phyloP scores from a whole-genome alignment of 2,797 vertebrate genomes.

The Labroides dimidiatus region DNA sequence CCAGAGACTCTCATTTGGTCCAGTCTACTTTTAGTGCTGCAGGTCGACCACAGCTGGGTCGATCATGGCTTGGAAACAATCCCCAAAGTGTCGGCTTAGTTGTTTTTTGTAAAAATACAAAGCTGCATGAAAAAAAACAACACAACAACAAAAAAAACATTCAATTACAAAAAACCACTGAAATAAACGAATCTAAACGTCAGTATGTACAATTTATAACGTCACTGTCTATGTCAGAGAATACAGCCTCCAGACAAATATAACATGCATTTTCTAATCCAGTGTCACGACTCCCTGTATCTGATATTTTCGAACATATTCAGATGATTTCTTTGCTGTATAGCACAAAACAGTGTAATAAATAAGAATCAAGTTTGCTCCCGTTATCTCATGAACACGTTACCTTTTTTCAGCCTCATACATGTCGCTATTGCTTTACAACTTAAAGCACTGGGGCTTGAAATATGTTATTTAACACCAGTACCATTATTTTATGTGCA shows the following conservation, averaged over 20 bases:
- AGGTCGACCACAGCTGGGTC: constrained; percentile 27
- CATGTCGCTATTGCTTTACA: constrained; percentile 29
- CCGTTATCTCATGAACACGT: constrained; percentile 23
- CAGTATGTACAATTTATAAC: constrained; percentile 48
- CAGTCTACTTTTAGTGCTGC: constrained; percentile 48
- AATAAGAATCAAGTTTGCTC: constrained; percentile 67
- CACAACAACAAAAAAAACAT: constrained; percentile 27
- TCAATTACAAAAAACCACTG: constrained; percentile 32
- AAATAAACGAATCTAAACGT: constrained; percentile 24
- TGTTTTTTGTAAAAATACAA: constrained; percentile 42
- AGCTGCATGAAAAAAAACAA: constrained; percentile 27
- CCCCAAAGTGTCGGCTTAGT: constrained; percentile 50
- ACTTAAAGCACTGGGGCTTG: constrained; percentile 8
- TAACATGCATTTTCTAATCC: constrained; percentile 56
- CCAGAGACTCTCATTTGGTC: constrained; percentile 39
- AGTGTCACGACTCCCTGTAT: constrained; percentile 77
- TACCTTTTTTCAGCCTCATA: constrained; percentile 24
- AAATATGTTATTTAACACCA: constrained; percentile 11
- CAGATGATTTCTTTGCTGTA: constrained; percentile 19
- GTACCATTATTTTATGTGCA: no score
- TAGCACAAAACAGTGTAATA: constrained; percentile 65
- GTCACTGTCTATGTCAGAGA: constrained; percentile 8
- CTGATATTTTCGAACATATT: constrained; percentile 33
- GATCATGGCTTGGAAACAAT: constrained; percentile 41
- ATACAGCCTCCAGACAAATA: constrained; percentile 32